These are phyloP conservation scores for Beroe forskalii DNA, from an alignment of 37 sponge, comb jelly and placozoan species.

Conservation along the genomic window DNA sequence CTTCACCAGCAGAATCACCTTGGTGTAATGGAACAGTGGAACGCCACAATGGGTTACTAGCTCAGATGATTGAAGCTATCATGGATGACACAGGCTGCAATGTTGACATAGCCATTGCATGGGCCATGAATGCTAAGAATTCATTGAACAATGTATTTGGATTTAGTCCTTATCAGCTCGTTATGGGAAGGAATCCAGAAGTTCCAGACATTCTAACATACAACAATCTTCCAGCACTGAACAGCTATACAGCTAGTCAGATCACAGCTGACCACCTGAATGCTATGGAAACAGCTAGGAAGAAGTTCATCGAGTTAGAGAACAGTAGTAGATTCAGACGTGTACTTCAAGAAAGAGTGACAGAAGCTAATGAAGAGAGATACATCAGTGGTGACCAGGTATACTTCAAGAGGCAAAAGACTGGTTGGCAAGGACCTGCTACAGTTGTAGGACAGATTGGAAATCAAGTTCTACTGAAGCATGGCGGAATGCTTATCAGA, in stretches of 20 bases:
- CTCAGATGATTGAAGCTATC: not conserved
- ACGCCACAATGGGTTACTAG: not conserved
- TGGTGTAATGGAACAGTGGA: not conserved
- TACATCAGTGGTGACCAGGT: not conserved
- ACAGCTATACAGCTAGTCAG: not conserved
- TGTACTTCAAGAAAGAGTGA: not conserved
- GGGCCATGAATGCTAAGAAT: not conserved
- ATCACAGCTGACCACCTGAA: not conserved
- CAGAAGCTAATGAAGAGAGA: not conserved
- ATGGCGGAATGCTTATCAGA: not conserved
- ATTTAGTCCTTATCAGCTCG: not conserved
- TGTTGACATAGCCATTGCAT: not conserved
- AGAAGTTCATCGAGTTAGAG: not conserved
- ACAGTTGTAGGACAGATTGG: not conserved
- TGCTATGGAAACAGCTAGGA: not conserved
- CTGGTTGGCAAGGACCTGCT: not conserved
- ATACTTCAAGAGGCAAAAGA: slow-evolving; percentile 3
- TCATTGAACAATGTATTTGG: not conserved
- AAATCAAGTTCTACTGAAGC: not conserved
- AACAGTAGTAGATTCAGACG: not conserved
- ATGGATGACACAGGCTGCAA: not conserved
- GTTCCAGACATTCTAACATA: not conserved
- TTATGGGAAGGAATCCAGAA: not conserved
- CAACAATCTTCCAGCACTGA: slow-evolving; percentile 26
- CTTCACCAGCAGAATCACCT: not conserved